Conservation (phyloP, 2,113 vertebrate species). For the Pristiophorus japonicus region DNA sequence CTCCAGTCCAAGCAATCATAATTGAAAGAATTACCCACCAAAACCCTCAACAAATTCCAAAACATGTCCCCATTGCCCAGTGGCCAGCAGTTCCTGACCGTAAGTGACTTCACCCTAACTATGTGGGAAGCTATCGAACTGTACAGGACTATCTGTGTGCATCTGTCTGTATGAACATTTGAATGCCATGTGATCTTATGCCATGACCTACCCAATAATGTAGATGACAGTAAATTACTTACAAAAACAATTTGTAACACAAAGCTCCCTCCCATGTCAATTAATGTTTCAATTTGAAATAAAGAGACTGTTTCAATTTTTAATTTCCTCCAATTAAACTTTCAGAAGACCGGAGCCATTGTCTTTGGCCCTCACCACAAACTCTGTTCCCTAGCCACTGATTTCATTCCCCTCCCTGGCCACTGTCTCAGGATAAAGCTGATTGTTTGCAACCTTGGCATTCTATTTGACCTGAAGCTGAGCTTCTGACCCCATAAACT, state of each 20-base stretch:
- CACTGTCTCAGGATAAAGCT: neutral
- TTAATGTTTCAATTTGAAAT: neutral
- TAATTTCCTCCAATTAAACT: neutral
- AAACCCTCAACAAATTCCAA: neutral
- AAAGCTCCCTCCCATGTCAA: neutral
- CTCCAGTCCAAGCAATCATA: neutral
- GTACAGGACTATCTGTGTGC: neutral
- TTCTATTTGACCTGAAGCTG: neutral
- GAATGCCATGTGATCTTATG: neutral
- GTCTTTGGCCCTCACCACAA: neutral
- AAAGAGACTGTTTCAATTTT: neutral
- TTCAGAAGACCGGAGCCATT: neutral
- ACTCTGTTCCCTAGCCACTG: too few relatives aligned
- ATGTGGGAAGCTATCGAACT: neutral
- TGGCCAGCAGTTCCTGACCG: neutral
- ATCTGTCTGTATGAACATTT: neutral
- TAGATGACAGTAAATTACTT: neutral
- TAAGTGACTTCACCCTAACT: neutral
- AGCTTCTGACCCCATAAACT: neutral
- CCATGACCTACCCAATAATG: neutral
- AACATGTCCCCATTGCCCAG: neutral
- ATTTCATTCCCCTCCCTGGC: neutral
- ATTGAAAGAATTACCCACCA: too few relatives aligned
- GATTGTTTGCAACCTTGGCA: neutral
- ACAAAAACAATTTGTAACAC: neutral